Evolutionary conservation across 2,113 vertebrate species (phyloP), one percentile per base, ranked within the genome.

Genomic region (Myocastor coypus): DNA sequence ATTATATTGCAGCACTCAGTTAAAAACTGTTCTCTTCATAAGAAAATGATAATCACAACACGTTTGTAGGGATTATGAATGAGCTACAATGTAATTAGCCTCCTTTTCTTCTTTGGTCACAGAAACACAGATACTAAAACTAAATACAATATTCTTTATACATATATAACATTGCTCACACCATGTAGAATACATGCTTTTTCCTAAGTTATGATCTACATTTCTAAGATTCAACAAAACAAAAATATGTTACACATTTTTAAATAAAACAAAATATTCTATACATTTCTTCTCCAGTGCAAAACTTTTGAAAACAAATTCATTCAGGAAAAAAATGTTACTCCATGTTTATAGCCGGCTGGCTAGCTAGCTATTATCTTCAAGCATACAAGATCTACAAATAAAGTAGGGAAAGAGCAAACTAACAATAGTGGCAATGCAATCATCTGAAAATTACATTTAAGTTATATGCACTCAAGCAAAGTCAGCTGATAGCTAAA

Each of bases 231-330:
- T 57, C 89, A 89, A 94, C 34, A 59, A 96, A 97, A 87, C 4
- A 84, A 88, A 95, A 66, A 83, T 80, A 30, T 89, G 64, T 81
- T 81, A 82, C 19, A 82, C n/a, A 86, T 75, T 75, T 95, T 87
- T 82, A 92, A 93, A 94, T 40, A 68, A 96, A 97, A 91, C 1
- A 85, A 92, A 91, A 96, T 42, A 94, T 77, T 93, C 84, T 88
- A 94, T 22, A 88, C 3, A 73, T 96, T 87, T 75, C 91, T 97
- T 96, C 89, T 93, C 87, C 85, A 98, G 97, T 97, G 95, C 96
- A 98, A 98, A 97, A 96, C 95, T 92, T 78, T 94, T 96, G 92
- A 92, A 97, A 91, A 97, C 96, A 95, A 84, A 91, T 32, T 94
- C 26, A 46, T 83, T 59, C 50, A 20, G 86, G 16, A 78, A 78